Conservation (phyloP, 2,113 vertebrate genomes). For the Acanthisitta chloris region DNA sequence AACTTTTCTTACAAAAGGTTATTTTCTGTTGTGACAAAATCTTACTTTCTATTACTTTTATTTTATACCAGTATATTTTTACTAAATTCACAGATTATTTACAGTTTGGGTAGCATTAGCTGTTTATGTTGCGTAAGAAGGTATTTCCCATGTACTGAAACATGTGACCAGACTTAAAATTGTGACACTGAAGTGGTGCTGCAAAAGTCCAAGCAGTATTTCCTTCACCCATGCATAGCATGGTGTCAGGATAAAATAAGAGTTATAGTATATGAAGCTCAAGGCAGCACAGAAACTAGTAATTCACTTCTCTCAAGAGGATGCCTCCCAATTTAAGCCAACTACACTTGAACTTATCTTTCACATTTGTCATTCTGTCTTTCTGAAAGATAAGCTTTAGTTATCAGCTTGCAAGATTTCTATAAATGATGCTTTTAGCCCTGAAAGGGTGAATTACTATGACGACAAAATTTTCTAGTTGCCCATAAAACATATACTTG, state of each 20-base stretch:
- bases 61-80: background rate
- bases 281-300: background rate
- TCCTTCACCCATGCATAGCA: background rate
- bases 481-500: background rate
- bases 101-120: background rate
- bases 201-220: background rate
- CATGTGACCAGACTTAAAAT: background rate
- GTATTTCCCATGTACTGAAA: background rate
- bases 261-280: background rate
- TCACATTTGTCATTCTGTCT: background rate
- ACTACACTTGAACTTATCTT: background rate
- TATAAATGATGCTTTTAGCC: background rate
- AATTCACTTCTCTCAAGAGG: background rate
- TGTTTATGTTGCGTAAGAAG: background rate
- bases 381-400: background rate
- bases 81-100: background rate
- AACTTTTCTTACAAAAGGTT: background rate
- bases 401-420: background rate
- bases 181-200: background rate
- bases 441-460: background rate
- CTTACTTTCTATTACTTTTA: background rate
- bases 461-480: background rate
- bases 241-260: background rate
- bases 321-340: background rate
- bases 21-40: background rate